phyloP scores from a whole-genome alignment of 2,888 invertebrate genomes.

The Dusona sp. region DNA sequence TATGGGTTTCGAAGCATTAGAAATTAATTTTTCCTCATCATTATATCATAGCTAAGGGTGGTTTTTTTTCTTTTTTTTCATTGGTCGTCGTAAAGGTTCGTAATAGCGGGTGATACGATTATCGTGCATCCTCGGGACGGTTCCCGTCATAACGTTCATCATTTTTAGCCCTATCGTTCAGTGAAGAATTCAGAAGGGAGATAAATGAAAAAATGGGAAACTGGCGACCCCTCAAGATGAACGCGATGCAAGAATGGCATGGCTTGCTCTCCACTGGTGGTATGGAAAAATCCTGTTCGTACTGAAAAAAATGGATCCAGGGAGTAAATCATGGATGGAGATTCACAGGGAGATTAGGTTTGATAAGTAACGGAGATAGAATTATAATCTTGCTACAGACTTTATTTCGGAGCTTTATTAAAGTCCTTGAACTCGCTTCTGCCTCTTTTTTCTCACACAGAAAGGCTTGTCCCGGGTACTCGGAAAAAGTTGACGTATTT shows the following conservation, averaged over 20 bases:
- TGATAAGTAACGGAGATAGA: conserved; percentile 7
- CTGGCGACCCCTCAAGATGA: background rate
- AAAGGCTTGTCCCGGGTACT: background rate
- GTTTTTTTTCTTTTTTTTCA: background rate
- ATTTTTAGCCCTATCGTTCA: conserved; percentile 21
- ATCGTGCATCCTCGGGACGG: conserved; percentile 15
- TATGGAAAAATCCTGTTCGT: background rate
- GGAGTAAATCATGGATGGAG: conserved; percentile 3
- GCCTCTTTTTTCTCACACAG: background rate
- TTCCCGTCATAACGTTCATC: conserved; percentile 27
- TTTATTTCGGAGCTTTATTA: conserved; percentile 15
- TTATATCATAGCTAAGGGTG: background rate
- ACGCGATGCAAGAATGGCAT: conserved; percentile 25
- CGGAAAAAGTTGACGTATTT: background rate
- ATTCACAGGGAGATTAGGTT: conserved; percentile 12
- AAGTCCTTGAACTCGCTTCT: background rate
- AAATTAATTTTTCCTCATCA: background rate
- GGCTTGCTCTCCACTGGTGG: background rate
- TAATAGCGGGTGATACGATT: conserved; percentile 18
- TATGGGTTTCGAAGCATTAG: background rate
- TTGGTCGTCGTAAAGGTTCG: background rate
- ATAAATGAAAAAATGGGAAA: background rate
- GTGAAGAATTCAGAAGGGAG: background rate
- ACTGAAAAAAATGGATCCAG: background rate
- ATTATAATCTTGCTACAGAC: background rate